Conservation (phyloP, 2,888 invertebrate species). For the Pristionchus fissidentatus region DNA sequence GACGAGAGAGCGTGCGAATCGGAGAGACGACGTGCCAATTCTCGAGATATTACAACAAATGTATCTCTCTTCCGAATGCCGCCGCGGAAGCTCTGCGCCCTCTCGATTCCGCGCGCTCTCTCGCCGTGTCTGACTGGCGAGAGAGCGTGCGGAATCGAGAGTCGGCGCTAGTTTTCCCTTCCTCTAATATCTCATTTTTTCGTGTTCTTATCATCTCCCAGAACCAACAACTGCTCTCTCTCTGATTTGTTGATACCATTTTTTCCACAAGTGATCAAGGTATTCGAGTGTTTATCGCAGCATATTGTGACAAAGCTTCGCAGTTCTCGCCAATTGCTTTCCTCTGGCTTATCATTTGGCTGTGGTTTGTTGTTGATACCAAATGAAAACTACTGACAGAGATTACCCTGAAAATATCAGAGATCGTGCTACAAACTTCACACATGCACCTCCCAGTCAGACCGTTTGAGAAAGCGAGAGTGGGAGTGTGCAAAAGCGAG, state of each 20-base stretch:
- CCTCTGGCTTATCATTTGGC: too few relatives aligned
- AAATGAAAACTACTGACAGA: too few relatives aligned
- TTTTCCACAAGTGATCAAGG: not conserved
- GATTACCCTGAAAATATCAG: not conserved
- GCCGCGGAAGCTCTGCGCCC: not conserved
- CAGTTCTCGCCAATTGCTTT: not conserved
- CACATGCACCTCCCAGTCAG: not conserved
- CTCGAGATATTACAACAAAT: slow-evolving; percentile 31
- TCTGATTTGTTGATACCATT: not conserved
- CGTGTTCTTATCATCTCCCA: not conserved
- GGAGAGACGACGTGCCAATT: not conserved
- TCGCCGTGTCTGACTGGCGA: not conserved
- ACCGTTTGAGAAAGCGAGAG: too few relatives aligned
- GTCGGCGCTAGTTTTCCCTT: not conserved
- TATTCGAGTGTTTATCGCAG: not conserved
- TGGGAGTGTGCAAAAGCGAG: too few relatives aligned
- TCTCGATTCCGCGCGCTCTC: not conserved
- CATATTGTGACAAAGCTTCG: not conserved
- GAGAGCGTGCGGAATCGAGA: not conserved
- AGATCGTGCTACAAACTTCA: not conserved
- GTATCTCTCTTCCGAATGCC: slow-evolving; percentile 3
- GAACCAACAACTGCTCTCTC: not conserved
- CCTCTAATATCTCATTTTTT: not conserved
- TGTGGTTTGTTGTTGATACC: too few relatives aligned
- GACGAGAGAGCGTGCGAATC: not conserved